Evolutionary conservation across 2,888 invertebrate species (phyloP).

Genomic region (Sicus ferrugineus): DNA sequence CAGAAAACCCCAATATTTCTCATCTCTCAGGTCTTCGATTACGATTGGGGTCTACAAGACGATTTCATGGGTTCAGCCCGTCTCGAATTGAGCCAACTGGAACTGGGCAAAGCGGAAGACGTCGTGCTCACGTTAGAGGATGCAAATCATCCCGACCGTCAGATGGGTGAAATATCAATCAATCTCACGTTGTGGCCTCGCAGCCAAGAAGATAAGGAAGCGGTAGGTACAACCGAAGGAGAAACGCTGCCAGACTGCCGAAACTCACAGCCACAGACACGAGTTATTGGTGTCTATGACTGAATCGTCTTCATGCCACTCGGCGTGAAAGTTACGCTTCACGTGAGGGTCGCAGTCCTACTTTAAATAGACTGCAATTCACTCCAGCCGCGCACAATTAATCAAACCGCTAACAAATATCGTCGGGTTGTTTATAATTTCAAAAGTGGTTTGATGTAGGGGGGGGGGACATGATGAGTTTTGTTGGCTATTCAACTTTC

Average conservation of each 20-base stretch:
- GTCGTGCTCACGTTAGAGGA: constrained; percentile 82
- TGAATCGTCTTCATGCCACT: background rate
- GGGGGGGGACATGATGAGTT: too few relatives aligned
- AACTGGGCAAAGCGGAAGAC: constrained; percentile 80
- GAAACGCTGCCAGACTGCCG: background rate
- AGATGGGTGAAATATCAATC: constrained; percentile 86
- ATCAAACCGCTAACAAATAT: too few relatives aligned
- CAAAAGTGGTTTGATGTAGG: too few relatives aligned
- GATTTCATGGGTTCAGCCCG: constrained; percentile 96
- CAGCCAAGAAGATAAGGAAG: constrained; percentile 93
- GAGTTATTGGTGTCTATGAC: background rate
- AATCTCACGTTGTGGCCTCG: constrained; percentile 89
- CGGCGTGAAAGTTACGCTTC: background rate
- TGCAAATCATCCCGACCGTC: constrained; percentile 67
- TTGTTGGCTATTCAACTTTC: too few relatives aligned
- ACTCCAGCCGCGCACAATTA: too few relatives aligned
- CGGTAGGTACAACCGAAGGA: constrained; percentile 68
- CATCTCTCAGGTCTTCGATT: constrained; percentile 93
- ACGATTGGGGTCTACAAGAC: constrained; percentile 96
- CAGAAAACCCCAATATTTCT: background rate
- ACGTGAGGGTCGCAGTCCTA: background rate
- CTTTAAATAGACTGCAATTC: background rate
- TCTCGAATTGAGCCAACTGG: constrained; percentile 83
- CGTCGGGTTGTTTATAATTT: too few relatives aligned
- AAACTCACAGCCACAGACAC: background rate